Evolutionary conservation across 2,888 invertebrate species (phyloP), one percentile per base, ranked within the genome.

Genomic region (Colostygia pectinataria): DNA sequence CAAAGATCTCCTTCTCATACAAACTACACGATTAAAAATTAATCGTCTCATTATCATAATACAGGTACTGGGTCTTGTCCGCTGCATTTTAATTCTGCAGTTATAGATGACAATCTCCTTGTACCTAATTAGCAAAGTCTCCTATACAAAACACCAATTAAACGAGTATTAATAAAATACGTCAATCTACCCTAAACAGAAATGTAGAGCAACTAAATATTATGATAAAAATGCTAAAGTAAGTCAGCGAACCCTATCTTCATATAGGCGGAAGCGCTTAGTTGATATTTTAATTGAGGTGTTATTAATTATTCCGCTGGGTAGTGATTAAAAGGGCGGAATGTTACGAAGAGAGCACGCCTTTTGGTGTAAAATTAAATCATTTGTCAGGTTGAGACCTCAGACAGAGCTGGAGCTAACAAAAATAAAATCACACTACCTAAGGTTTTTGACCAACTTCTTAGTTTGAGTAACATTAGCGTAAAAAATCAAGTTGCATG

Each of bases 251-350:
- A 65, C 55, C 60, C 61, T 63, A 68, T 67, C 71, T 79, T 71
- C 70, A 76, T 78, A 77, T 73, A 74, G 73, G 77, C 76, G 78
- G 80, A 80, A 80, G 74, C 71, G 70, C 71, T 77, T 77, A 74
- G 79, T 80, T 80, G 82, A 84, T 87, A 79, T 83, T 84, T 83
- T 84, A 86, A 86, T 87, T 83, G 80, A 83, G 77, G 77, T 77
- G 82, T 81, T 83, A 84, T 85, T 87, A 85, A 85, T 86, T 84
- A 86, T 83, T 78, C 72, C 73, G 66, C 66, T 72, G 76, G 71
- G 78, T 79, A 75, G 80, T 80, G 76, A 81, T 86, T 82, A 83
- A 83, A 75, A 79, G 83, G 86, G 85, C 82, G 83, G 82, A 79
- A 80, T 83, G 80, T 82, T 79, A 69, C 67, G 62, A 61, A 47